Evolutionary conservation across 2,113 vertebrate genomes (phyloP), one percentile per base, ranked within the genome.

Genomic region (Hippotragus niger): DNA sequence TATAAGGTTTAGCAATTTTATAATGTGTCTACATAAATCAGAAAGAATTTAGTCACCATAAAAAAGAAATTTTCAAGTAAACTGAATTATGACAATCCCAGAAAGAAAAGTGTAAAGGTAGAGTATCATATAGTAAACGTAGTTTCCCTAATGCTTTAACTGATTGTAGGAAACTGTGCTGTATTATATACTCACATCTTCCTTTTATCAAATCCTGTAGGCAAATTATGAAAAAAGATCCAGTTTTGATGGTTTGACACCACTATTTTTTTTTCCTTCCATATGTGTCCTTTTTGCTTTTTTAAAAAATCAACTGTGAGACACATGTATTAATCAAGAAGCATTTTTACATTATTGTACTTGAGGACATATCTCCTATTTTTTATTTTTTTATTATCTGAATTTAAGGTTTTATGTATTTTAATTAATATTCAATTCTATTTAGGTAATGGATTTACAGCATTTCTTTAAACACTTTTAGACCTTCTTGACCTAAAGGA

Each of bases 1-100:
- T 62, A 91, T 95, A 97, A 98, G 96, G 31, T 97, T 94, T 97
- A 95, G 9, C 21, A 97, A 98, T 98, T 98, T 98, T 98, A 97
- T 98, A 98, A 95, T 97, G n/a, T 13, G 74, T 96, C 92, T 97
- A 88, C 45, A 96, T 97, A 95, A 97, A 96, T 98, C 93, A 98
- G 58, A 33, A 92, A 97, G 10, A 52, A 87, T 80, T 40, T 43
- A 27, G 92, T 98, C 45, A 94, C 2, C 2, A 31, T 2, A n/a
- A 97, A 82, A 60, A 33, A 98, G 31, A 9, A 45, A 78, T 16
- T 29, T 81, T 78, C 4, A 47, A 88, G 60, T 78, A 88, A 67
- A 94, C 88, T 71, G n/a, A 90, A 96, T n/a, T 19, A 83, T 9
- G 52, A 19, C 81, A 95, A 90, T 40, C 58, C 33, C 25, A 55